Evolutionary conservation across 2,888 invertebrate genomes (phyloP), one percentile per base, ranked within the genome.

Genomic region (Eupithecia centaureata): DNA sequence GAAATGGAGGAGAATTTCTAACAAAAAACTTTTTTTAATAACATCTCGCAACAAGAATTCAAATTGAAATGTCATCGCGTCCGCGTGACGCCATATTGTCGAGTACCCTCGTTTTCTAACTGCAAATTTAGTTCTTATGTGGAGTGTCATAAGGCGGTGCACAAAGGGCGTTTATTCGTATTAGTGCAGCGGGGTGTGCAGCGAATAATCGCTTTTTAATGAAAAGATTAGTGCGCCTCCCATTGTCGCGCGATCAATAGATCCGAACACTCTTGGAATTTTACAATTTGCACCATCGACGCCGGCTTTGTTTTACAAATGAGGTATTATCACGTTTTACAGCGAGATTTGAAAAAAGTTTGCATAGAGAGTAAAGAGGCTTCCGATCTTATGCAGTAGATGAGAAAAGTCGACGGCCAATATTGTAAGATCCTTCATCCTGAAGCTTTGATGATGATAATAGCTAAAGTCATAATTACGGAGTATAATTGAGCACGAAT

Each of bases 131-230:
- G 60, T 74, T 79, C 81, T 86, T 82, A 65, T 2, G 0, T 1
- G 0, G 27, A 47, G 1, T 68, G 22, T 28, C 5, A 77, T 85
- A 86, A 75, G 75, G 78, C 69, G 61, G 68, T 38, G 25, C 57
- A 33, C 5, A 35, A 65, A 61, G 70, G 77, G 79, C 74, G 75
- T 79, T 88, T 88, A 89, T 88, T 87, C 87, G 87, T 88, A 90
- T 91, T 90, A 90, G 91, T 90, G 91, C 91, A 89, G 77, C 87
- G 85, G 85, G 79, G 86, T 86, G 88, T 90, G 91, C 91, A 88
- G 85, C 86, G 91, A 86, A 89, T 92, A 92, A 92, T 92, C 92
- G 92, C 87, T 91, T 91, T 92, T 92, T 92, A 92, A 92, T 92
- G 92, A 92, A 92, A 92, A 92, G 92, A 92, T 92, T 92, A 92